Base-by-base conservation (phyloP, 2,797 vertebrate genomes). In the Muscicapa comitata region DNA sequence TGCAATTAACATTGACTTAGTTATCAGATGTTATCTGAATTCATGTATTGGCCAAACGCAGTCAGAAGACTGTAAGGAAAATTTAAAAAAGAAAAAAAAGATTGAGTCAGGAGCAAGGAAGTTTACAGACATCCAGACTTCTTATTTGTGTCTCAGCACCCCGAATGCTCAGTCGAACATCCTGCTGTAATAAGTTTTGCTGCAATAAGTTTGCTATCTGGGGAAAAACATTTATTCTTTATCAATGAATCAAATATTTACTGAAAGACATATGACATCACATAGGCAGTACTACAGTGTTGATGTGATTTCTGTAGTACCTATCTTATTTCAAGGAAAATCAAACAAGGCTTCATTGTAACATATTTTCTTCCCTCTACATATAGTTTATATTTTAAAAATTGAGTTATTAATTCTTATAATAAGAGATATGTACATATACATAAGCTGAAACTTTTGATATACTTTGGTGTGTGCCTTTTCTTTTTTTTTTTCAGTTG, bases 91-190 rank as follows among this genome's bases (percentile, higher is more conserved):
- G 13, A 67, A 42, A 40, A 31, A 43, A 24, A 24, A 8, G 2
- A 31, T 18, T 13, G 16, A 35, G 9, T 29, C 1, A 9, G 4
- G 8, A 17, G 0, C 9, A 89, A 68, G 10, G 14, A 53, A 14
- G 29, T 63, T 33, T 45, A 48, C 6, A 17, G 13, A 42, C 29
- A 17, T 37, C 7, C 20, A 84, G 25, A 62, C 1, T 38, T 67
- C 17, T 74, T 43, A 26, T n/a, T 51, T 53, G 9, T 4, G 24
- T 61, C n/a, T 75, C 50, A 75, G 5, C 7, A 65, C 2, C 8
- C 26, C 82, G 37, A 62, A n/a, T 31, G 12, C 16, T 77, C 24
- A 66, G 42, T 12, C 7, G 18, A 77, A 28, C 7, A 58, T 57
- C 58, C 42, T 80, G 5, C 17, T 58, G 9, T 26, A 17, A 13